Evolutionary conservation across 2,113 vertebrate species (phyloP).

Genomic region (Gavialis gangeticus): DNA sequence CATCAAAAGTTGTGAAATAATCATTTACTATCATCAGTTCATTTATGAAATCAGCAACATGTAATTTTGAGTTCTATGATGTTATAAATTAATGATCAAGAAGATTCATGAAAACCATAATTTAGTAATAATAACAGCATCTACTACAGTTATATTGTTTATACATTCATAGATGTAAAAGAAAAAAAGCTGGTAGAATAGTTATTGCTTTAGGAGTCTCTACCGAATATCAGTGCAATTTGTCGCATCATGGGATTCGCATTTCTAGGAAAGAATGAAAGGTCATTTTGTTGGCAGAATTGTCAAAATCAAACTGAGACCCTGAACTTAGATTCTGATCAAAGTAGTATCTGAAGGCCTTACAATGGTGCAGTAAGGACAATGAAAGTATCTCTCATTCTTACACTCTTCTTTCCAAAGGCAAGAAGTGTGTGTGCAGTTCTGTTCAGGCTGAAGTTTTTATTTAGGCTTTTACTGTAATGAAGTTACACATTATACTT

Average conservation of each 20-base stretch:
- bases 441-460: background rate
- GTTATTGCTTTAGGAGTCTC: slow-evolving; percentile 20
- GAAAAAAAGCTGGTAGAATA: background rate
- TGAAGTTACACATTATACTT: no score
- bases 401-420: background rate
- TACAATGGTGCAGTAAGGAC: background rate
- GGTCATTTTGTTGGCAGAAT: slow-evolving; percentile 26
- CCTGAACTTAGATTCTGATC: background rate
- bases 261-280: slow-evolving; percentile 7
- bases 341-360: background rate
- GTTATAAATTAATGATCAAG: background rate
- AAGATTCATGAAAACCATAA: background rate
- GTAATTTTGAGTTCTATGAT: background rate
- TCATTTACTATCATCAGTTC: background rate
- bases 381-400: background rate
- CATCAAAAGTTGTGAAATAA: background rate
- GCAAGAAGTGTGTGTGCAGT: background rate
- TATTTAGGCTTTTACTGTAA: background rate
- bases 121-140: no score
- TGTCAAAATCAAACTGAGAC: slow-evolving; percentile 25
- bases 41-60: background rate
- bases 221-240: background rate
- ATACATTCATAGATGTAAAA: slow-evolving; percentile 9
- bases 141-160: background rate
- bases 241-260: slow-evolving; percentile 22